phyloP scores from a whole-genome alignment of 2,888 invertebrate species.

The Rhagophthalmus giganteus region DNA sequence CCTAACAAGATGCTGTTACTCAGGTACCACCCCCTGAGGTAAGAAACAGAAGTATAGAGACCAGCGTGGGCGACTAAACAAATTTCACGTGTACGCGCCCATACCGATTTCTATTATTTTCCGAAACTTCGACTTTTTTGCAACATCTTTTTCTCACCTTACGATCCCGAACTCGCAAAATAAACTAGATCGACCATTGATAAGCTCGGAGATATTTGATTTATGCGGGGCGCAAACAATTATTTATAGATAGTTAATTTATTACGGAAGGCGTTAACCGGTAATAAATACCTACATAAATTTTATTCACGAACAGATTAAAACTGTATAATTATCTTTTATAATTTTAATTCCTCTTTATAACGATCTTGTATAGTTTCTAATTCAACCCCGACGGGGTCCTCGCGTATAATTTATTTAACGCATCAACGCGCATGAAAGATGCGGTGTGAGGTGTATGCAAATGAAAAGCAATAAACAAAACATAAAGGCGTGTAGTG shows the following conservation, averaged over 20 bases:
- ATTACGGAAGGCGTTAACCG: neutral
- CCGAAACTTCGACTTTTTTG: too few species aligned
- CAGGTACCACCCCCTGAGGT: conserved; percentile 55
- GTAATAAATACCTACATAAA: neutral
- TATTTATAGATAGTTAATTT: neutral
- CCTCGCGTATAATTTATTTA: neutral
- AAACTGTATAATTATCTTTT: neutral
- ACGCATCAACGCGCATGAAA: conserved; percentile 13
- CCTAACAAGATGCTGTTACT: conserved; percentile 56
- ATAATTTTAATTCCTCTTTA: neutral
- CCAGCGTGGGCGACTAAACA: too few species aligned
- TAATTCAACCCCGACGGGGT: neutral
- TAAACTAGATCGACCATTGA: too few species aligned
- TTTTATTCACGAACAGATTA: neutral
- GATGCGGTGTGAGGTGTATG: conserved; percentile 40
- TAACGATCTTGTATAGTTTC: neutral
- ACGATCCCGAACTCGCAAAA: too few species aligned
- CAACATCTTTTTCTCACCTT: too few species aligned
- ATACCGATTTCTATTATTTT: too few species aligned
- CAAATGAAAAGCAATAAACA: conserved; percentile 48
- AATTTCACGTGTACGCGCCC: too few species aligned
- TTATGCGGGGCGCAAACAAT: neutral
- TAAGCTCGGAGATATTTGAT: too few species aligned
- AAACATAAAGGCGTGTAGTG: conserved; percentile 46
- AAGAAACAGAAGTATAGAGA: conserved; percentile 36